These are phyloP conservation scores for Fragum whitleyi DNA, from an alignment of 2,888 invertebrate genomes.

Conservation along the genomic window DNA sequence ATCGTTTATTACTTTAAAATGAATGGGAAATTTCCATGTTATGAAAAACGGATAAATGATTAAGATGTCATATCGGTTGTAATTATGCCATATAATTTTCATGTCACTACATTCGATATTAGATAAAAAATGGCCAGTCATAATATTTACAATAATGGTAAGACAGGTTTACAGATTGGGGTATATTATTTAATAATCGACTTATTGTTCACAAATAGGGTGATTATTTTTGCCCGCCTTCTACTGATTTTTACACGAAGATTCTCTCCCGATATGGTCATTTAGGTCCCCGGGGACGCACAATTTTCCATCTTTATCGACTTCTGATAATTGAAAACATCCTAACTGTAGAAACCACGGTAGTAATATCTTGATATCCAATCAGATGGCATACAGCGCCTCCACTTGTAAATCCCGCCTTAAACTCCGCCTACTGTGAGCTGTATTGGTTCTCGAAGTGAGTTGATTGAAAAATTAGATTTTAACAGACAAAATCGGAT, in stretches of 20 bases:
- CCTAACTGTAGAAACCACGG: conserved; percentile 12
- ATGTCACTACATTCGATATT: conserved; percentile 13
- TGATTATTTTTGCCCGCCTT: conserved; percentile 65
- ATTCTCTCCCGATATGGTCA: conserved; percentile 44
- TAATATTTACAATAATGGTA: conserved; percentile 49
- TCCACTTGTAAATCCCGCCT: conserved; percentile 37
- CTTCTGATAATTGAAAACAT: conserved; percentile 19
- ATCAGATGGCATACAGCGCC: conserved; percentile 25
- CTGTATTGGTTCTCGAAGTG: conserved; percentile 38
- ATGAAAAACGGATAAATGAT: not conserved
- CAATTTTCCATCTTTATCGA: not conserved
- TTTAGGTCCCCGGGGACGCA: conserved; percentile 20
- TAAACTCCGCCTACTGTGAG: conserved; percentile 33
- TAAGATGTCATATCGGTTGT: conserved; percentile 17
- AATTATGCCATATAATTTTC: conserved; percentile 30
- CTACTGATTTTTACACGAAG: conserved; percentile 42
- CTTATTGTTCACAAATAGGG: conserved; percentile 57
- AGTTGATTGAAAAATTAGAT: conserved; percentile 52
- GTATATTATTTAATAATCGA: conserved; percentile 60
- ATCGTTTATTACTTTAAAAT: no score
- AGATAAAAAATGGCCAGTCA: conserved; percentile 24
- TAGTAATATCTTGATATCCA: conserved; percentile 22
- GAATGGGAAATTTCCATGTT: no score
- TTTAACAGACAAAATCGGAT: conserved; percentile 61
- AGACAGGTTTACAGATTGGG: conserved; percentile 61